Evolutionary conservation across 2,888 invertebrate genomes (phyloP), one percentile per base, ranked within the genome.

Genomic region (Hirtodrosophila duncani): DNA sequence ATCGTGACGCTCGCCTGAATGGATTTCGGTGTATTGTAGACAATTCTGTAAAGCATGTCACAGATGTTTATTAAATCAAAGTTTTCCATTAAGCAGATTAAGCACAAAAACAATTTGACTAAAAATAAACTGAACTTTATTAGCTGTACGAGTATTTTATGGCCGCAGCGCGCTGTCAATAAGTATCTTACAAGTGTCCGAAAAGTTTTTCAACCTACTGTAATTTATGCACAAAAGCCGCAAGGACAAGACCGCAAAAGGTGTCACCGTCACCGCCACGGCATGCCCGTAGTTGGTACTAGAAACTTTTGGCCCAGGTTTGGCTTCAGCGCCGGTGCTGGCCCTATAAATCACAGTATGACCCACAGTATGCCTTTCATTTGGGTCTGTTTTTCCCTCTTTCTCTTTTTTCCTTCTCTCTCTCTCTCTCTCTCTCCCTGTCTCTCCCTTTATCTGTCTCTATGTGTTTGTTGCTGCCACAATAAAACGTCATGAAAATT

Each of bases 1-100:
- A 98, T 89, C 36, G 93, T 94, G 3, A 96, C 95, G 0, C 94
- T 93, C 7, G 96, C 95, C 86, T 94, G 93, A 55, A 94, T 92
- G 50, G 92, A 92, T 87, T 93, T 94, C 14, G 93, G 94, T 37
- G 92, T 90, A 62, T 91, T 90, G 87, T 95, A 92, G 48, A 96
- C 89, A 63, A 88, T 88, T 84, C 94, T 93, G 83, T 18, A 26
- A 18, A 9, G 17, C 23, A 37, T 11, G 29, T 24, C 29, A 37
- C 9, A 45, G 33, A 63, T 44, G n/a, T 45, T 59, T 38, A 64
- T 62, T 62, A 45, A 30, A 44, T 13, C 29, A 8, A 46, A 37
- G 20, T 36, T 37, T 24, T 7, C n/a, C n/a, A 6, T 16, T 44
- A 31, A 9, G 3, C 42, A 11, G 21, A 14, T 21, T 11, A n/a